phyloP scores from a whole-genome alignment of 2,888 invertebrate species.

The Leucoma salicis region DNA sequence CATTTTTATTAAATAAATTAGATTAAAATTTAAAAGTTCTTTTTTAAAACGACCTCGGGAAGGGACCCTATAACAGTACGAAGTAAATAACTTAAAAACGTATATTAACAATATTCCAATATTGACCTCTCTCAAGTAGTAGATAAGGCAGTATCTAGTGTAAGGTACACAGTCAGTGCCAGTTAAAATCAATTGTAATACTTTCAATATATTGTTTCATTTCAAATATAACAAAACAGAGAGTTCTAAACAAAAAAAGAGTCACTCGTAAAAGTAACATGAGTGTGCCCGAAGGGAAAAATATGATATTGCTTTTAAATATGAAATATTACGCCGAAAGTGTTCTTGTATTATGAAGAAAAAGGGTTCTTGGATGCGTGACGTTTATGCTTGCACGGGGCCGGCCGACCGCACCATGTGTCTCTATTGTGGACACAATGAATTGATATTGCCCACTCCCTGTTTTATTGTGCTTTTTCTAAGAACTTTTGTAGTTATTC shows the following conservation, averaged over 20 bases:
- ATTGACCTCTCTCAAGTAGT: too few relatives aligned
- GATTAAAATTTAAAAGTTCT: too few relatives aligned
- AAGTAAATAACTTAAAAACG: too few relatives aligned
- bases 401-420: constrained; percentile 41
- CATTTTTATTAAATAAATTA: too few relatives aligned
- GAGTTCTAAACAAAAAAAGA: constrained; percentile 19
- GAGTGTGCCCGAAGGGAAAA: constrained; percentile 50
- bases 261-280: constrained; percentile 36
- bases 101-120: too few relatives aligned
- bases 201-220: too few relatives aligned
- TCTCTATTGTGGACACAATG: constrained; percentile 70
- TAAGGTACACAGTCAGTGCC: too few relatives aligned
- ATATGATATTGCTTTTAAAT: constrained; percentile 77
- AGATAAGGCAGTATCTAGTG: too few relatives aligned
- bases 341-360: constrained; percentile 66
- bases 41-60: too few relatives aligned
- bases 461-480: constrained; percentile 35
- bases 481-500: constrained; percentile 18
- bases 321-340: constrained; percentile 68
- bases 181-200: too few relatives aligned
- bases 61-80: too few relatives aligned
- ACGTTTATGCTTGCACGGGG: constrained; percentile 44
- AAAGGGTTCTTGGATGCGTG: constrained; percentile 70
- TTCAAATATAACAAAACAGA: too few relatives aligned
- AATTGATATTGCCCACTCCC: constrained; percentile 53